Conservation (phyloP, 1,140 invertebrate genomes). For the Acromyrmex charruanus region DNA sequence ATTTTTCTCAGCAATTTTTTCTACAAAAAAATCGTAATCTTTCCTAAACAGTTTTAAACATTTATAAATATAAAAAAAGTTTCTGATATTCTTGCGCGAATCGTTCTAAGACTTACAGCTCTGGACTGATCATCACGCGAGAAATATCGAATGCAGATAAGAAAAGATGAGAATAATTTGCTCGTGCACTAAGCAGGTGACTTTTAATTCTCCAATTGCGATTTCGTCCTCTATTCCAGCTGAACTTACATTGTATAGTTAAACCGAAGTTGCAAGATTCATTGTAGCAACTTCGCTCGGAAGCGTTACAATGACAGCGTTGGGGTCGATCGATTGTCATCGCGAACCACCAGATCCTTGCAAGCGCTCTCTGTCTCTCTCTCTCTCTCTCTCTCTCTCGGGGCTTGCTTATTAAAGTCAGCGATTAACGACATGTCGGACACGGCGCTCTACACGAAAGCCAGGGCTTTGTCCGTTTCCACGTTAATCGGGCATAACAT, state of each 20-base stretch:
- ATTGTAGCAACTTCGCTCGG: constrained; percentile 36
- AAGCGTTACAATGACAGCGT: constrained; percentile 37
- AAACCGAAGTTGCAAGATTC: constrained; percentile 17
- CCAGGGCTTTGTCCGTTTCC: constrained; percentile 57
- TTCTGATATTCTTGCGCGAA: neutral
- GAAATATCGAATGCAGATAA: neutral
- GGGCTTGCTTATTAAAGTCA: constrained; percentile 59
- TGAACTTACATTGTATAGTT: constrained; percentile 41
- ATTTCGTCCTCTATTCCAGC: neutral
- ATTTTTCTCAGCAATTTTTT: neutral
- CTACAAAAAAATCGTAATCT: neutral
- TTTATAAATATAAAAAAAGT: neutral
- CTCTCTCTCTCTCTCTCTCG: no score
- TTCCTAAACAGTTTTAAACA: neutral
- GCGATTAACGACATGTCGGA: constrained; percentile 60
- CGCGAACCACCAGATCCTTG: constrained; percentile 10
- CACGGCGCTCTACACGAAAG: constrained; percentile 46
- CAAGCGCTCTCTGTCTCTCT: neutral
- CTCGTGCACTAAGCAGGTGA: neutral
- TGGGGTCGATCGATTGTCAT: constrained; percentile 46
- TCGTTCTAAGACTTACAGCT: neutral
- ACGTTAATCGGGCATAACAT: constrained; percentile 62
- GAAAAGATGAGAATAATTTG: neutral
- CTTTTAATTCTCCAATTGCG: neutral
- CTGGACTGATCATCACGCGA: neutral